These are phyloP conservation scores for Gallinago media DNA, from an alignment of 2,113 vertebrate species.

Conservation along the genomic window DNA sequence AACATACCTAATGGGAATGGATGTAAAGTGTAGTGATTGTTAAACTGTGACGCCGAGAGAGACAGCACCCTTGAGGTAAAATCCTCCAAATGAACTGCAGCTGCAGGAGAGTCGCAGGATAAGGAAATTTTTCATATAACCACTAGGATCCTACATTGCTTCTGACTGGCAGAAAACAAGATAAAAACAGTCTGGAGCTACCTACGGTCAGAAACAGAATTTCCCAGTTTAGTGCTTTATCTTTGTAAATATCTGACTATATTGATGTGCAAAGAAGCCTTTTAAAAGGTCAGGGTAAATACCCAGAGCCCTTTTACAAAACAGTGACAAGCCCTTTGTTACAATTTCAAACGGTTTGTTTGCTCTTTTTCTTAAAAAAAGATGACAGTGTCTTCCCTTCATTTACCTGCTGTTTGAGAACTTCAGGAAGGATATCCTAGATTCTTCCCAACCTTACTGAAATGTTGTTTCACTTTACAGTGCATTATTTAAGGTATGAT, in stretches of 20 bases:
- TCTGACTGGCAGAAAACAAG: constrained; percentile 61
- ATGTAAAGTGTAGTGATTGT: constrained; percentile 53
- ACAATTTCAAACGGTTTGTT: neutral
- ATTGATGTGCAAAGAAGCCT: neutral
- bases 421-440: neutral
- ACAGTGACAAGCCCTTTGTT: neutral
- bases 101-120: constrained; percentile 41
- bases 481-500: neutral
- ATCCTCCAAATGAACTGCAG: constrained; percentile 63
- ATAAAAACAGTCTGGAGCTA: constrained; percentile 27
- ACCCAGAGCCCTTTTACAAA: neutral
- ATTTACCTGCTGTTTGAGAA: neutral
- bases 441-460: neutral
- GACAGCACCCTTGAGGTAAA: constrained; percentile 56
- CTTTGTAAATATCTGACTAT: neutral
- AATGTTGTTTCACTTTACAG: neutral
- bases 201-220: neutral
- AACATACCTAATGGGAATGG: constrained; percentile 55
- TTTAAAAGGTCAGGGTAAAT: neutral
- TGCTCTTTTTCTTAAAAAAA: neutral
- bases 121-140: constrained; percentile 51
- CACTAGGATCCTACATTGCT: constrained; percentile 34
- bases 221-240: neutral
- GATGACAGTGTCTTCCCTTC: neutral
- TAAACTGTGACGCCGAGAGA: constrained; percentile 49